Evolutionary conservation across 2,888 invertebrate genomes (phyloP).

Genomic region (Andrena praecox): DNA sequence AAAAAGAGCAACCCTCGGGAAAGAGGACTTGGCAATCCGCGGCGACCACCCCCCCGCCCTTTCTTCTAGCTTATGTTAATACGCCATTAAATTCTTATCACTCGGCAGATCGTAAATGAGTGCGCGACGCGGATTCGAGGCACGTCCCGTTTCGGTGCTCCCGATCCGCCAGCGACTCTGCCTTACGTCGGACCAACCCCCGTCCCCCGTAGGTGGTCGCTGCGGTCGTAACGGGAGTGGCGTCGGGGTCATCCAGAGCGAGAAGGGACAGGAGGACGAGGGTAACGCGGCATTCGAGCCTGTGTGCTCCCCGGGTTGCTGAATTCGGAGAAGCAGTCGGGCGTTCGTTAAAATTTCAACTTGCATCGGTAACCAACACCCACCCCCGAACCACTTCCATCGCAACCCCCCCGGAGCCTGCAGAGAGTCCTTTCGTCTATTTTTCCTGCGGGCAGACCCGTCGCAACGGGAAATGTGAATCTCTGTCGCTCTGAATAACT

Average conservation of each 20-base stretch:
- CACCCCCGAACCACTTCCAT: not conserved
- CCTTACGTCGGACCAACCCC: slow-evolving; percentile 8
- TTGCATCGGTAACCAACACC: slow-evolving; percentile 65
- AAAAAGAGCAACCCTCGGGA: not conserved
- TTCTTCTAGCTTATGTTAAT: slow-evolving; percentile 67
- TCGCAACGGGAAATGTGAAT: slow-evolving; percentile 22
- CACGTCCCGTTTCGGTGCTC: slow-evolving; percentile 65
- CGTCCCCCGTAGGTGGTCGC: slow-evolving; percentile 12
- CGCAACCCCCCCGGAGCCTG: not conserved
- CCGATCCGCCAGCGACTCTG: slow-evolving; percentile 45
- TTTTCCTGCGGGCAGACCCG: slow-evolving; percentile 1
- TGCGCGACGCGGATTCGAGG: slow-evolving; percentile 67
- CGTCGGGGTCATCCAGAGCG: slow-evolving; percentile 38
- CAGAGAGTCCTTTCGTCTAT: slow-evolving; percentile 11
- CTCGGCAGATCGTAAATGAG: slow-evolving; percentile 73
- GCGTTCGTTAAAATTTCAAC: slow-evolving; percentile 72
- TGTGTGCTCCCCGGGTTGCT: slow-evolving; percentile 30
- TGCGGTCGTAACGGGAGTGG: slow-evolving; percentile 22
- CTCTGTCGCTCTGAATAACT: slow-evolving; percentile 58
- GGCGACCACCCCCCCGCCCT: not conserved
- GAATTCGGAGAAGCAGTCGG: slow-evolving; percentile 53
- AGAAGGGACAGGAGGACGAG: slow-evolving; percentile 13
- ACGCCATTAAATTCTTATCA: slow-evolving; percentile 73
- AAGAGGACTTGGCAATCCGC: slow-evolving; percentile 32
- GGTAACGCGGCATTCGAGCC: slow-evolving; percentile 31